These are phyloP conservation scores for Motacilla tschutschensis DNA, from an alignment of 2,113 vertebrate genomes.

Conservation along the genomic window DNA sequence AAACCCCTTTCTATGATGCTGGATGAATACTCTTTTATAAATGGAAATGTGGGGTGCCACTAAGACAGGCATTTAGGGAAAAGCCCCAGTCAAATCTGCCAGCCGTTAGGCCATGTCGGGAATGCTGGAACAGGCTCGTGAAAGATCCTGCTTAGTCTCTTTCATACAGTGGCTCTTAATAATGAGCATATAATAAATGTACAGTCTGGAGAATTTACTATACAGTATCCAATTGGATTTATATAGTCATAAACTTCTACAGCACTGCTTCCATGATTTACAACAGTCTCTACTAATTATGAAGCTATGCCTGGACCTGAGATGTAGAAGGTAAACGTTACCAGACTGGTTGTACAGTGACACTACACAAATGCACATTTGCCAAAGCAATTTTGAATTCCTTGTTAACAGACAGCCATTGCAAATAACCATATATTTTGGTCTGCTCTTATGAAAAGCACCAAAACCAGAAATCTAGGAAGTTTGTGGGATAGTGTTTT, in stretches of 20 bases:
- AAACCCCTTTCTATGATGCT: slow-evolving; percentile 27
- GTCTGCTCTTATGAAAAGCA: not conserved
- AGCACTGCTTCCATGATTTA: slow-evolving; percentile 68
- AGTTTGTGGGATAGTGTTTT: not conserved
- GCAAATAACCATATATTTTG: not conserved
- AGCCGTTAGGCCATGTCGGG: slow-evolving; percentile 60
- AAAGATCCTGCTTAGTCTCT: slow-evolving; percentile 43
- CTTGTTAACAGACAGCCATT: slow-evolving; percentile 28
- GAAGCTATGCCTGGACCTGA: slow-evolving; percentile 40
- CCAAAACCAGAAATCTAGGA: not conserved
- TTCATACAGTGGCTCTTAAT: slow-evolving; percentile 61
- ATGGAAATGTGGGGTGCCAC: slow-evolving; percentile 30
- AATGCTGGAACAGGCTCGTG: slow-evolving; percentile 23
- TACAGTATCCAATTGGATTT: slow-evolving; percentile 66
- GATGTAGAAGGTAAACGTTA: slow-evolving; percentile 22
- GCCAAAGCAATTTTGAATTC: not conserved
- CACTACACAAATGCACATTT: not conserved
- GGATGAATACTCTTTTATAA: slow-evolving; percentile 51
- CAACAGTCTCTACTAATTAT: slow-evolving; percentile 52
- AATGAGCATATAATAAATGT: slow-evolving; percentile 65
- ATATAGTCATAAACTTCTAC: slow-evolving; percentile 68
- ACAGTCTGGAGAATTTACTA: slow-evolving; percentile 66
- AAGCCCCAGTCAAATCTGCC: slow-evolving; percentile 16
- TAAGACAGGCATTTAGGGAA: slow-evolving; percentile 28
- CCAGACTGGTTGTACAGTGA: slow-evolving; percentile 22